Base-by-base conservation (phyloP, 2,113 vertebrate species). In the Erythrolamprus reginae region DNA sequence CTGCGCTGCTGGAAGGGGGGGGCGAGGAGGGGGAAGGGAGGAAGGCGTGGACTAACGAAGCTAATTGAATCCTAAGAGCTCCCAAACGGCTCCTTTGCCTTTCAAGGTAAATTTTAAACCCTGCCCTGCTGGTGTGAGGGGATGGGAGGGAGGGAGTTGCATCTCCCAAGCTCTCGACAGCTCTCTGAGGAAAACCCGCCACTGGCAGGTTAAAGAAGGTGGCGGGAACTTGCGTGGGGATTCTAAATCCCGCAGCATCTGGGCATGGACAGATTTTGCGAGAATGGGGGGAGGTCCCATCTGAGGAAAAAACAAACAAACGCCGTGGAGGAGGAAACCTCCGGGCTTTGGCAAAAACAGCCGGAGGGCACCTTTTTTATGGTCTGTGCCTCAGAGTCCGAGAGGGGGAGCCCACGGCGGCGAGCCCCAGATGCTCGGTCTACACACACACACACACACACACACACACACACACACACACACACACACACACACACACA, bases 51-150 rank as follows among this genome's bases (percentile, higher is more conserved):
- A 4, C 52, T 61, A 48, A 53, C 5, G 48, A 50, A 91, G 12
- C 42, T 88, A 91, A 91, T 88, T 91, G 86, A 91, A 88, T 88
- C 87, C 61, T 2, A 91, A 91, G 70, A 24, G 89, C 45, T 65
- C 38, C 21, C 28, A 38, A 77, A 87, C 24, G 70, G 15, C 26
- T 58, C 52, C 82, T 91, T 88, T 83, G 90, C 90, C 58, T 91
- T 88, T 48, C 86, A 50, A 84, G 77, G 33, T 48, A 38, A 91
- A 65, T 65, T 65, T 65, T n/a, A n/a, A 65, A n/a, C 17, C 52
- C 70, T 38, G 70, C 9, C 33, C 17, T 42, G 70, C 70, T 9
- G 70, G 33, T 42, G n/a, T n/a, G n/a, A n/a, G n/a, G n/a, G n/a
- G n/a, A n/a, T n/a, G n/a, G n/a, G n/a, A n/a, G n/a, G 33, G 7